Evolutionary conservation across 2,888 invertebrate genomes (phyloP), one percentile per base, ranked within the genome.

Genomic region (Orchesellides sinensis): DNA sequence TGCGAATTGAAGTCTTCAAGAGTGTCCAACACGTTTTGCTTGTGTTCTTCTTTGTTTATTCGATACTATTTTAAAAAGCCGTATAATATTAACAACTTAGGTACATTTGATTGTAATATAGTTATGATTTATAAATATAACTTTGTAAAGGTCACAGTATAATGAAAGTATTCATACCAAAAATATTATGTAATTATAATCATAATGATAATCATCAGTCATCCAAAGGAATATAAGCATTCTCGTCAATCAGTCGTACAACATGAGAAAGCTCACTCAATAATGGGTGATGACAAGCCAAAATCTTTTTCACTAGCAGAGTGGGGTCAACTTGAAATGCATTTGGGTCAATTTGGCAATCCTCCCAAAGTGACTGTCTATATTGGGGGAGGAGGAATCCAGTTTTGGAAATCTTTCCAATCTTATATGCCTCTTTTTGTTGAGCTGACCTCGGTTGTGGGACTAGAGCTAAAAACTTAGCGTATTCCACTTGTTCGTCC

Each of bases 261-360:
- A 49, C 49, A 49, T 19, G 17, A 19, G 21, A 49, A 3, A 17
- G 8, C 5, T 25, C 25, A 12, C 12, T 2, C 0, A 61, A 3
- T 14, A 73, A 14, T 5, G 47, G 29, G 40, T 73, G 73, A 12
- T 61, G 23, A 19, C 63, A 49, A 6, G 6, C 2, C 45, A 73
- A 32, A 47, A 73, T 73, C n/a, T 29, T 45, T 47, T 49, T 61
- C 1, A 61, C 61, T 19, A 63, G 3, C 14, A 27, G 19, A 0
- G 47, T 47, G 10, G 63, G 73, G 23, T 73, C 63, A 10, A 10
- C 29, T 14, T 25, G 21, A 29, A 73, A 73, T 10, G 23, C 49
- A 3, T 17, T 45, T 0, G 35, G 17, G 17, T 27, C 25, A 27
- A 27, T 27, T 23, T 27, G 14, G 25, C 21, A 56, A 56, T 12